phyloP scores from a whole-genome alignment of 2,113 vertebrate species.

The Cepphus grylle region DNA sequence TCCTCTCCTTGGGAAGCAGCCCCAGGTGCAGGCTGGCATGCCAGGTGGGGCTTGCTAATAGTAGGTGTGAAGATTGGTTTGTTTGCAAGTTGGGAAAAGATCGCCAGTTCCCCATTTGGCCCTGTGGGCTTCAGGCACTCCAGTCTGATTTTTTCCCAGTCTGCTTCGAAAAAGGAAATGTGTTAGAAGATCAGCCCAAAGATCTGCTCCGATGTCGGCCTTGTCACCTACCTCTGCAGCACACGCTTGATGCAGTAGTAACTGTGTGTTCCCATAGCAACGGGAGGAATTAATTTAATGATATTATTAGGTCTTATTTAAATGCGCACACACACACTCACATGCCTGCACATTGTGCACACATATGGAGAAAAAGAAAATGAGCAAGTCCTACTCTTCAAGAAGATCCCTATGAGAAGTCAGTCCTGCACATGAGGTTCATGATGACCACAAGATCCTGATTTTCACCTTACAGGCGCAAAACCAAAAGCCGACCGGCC shows the following conservation, averaged over 20 bases:
- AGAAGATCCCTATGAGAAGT: background rate
- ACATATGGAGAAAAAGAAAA: background rate
- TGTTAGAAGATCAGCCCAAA: background rate
- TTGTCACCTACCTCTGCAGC: background rate
- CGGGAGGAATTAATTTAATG: background rate
- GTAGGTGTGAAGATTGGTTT: background rate
- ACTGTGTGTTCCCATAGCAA: constrained; percentile 23
- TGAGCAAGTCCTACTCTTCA: background rate
- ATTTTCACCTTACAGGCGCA: background rate
- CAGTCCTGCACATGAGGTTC: background rate
- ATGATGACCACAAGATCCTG: background rate
- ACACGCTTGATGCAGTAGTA: background rate
- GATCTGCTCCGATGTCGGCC: background rate
- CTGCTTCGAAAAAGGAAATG: background rate
- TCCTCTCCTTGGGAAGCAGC: constrained; percentile 31
- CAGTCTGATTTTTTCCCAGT: fast-evolving
- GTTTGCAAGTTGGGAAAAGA: background rate
- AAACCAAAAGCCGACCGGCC: background rate
- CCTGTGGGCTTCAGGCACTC: background rate
- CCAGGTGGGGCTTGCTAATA: background rate
- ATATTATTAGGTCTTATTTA: background rate
- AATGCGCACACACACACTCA: background rate
- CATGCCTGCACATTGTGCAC: background rate
- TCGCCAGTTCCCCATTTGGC: background rate
- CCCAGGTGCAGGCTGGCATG: background rate